Conservation (phyloP, 2,888 invertebrate species). For the Dryomyza anilis region DNA sequence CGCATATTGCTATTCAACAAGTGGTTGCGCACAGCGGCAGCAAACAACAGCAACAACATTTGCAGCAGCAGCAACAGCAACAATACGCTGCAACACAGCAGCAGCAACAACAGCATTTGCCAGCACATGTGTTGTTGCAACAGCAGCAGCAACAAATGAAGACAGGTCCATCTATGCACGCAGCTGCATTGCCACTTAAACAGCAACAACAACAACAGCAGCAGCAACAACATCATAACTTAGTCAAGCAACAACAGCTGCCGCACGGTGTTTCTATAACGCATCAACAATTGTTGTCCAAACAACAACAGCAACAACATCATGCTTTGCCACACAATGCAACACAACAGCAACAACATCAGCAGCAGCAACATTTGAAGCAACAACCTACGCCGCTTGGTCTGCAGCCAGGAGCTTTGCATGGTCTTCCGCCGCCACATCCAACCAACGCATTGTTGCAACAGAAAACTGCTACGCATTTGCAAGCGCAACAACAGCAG, state of each 20-base stretch:
- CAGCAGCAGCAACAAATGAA: conserved; percentile 29
- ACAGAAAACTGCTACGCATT: conserved; percentile 45
- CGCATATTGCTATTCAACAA: conserved; percentile 31
- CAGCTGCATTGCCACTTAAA: conserved; percentile 20
- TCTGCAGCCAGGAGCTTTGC: conserved; percentile 47
- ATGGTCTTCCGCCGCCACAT: conserved; percentile 48
- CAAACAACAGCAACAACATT: conserved; percentile 34
- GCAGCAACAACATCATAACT: conserved; percentile 25
- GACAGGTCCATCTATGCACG: conserved; percentile 12
- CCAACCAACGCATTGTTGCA: conserved; percentile 38
- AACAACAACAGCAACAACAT: conserved; percentile 36
- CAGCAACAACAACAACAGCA: conserved; percentile 20
- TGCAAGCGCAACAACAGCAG: conserved; percentile 52
- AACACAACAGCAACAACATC: conserved; percentile 38
- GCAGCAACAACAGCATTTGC: conserved; percentile 30
- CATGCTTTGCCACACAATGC: conserved; percentile 42
- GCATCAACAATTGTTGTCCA: conserved; percentile 38
- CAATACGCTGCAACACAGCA: conserved; percentile 25
- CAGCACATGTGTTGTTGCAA: conserved; percentile 27
- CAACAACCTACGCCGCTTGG: conserved; percentile 41
- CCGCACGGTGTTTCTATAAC: conserved; percentile 42
- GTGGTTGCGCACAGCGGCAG: conserved; percentile 18
- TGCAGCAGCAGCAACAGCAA: conserved; percentile 29
- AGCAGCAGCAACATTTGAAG: conserved; percentile 35
- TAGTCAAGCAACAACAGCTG: conserved; percentile 29